Conservation (phyloP, 2,888 invertebrate genomes). For the Phoronis australis region DNA sequence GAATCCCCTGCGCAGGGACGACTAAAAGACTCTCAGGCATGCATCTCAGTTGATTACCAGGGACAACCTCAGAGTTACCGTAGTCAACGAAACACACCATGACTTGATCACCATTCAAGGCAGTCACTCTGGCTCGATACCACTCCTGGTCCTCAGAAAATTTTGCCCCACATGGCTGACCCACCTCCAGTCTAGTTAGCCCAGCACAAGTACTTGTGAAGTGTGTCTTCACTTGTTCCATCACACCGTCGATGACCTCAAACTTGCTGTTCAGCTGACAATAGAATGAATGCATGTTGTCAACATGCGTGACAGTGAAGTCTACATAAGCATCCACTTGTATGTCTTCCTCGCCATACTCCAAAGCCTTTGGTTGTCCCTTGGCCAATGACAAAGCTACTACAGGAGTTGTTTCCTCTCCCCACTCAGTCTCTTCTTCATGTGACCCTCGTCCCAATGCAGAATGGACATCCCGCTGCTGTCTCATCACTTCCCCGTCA, state of each 20-base stretch:
- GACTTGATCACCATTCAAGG: conserved; percentile 7
- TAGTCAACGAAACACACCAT: conserved; percentile 10
- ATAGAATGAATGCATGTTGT: conserved; percentile 29
- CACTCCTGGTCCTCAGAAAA: conserved; percentile 30
- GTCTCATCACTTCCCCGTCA: conserved; percentile 8
- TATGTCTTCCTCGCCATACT: conserved; percentile 4
- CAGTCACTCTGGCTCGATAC: conserved; percentile 19
- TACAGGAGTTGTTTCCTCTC: neutral
- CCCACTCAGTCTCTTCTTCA: neutral
- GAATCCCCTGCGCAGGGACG: conserved; percentile 1
- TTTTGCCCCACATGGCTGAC: conserved; percentile 14
- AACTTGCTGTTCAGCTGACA: conserved; percentile 13
- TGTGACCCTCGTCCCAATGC: too few species aligned
- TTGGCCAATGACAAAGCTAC: neutral
- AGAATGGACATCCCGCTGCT: conserved; percentile 2
- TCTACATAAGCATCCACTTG: conserved; percentile 18
- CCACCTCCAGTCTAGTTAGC: neutral
- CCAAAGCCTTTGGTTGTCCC: neutral
- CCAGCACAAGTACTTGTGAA: conserved; percentile 1
- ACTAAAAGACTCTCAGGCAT: neutral
- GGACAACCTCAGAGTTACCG: conserved; percentile 8
- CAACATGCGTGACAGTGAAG: conserved; percentile 23
- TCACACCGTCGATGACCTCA: conserved; percentile 12
- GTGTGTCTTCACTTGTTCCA: conserved; percentile 23
- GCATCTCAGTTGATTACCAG: neutral